Evolutionary conservation across 2,797 vertebrate genomes (phyloP).

Genomic region (Acanthiza pusilla): DNA sequence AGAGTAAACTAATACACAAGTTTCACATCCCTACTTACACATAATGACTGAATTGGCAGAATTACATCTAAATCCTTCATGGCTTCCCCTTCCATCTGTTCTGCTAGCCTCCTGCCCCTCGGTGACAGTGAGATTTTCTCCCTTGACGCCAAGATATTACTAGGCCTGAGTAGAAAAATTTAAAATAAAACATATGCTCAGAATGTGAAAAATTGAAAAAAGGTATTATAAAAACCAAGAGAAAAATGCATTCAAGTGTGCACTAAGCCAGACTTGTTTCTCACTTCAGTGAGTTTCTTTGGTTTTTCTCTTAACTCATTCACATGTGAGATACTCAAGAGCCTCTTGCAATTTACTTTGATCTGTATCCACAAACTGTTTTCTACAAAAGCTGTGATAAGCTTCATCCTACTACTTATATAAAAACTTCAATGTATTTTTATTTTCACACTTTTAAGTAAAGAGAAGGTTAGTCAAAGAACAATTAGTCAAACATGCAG

Average conservation of each 20-base stretch:
- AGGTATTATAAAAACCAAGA: not conserved
- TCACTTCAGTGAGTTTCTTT: not conserved
- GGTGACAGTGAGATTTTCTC: not conserved
- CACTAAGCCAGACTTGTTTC: not conserved
- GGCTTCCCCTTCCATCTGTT: not conserved
- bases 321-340: not conserved
- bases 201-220: not conserved
- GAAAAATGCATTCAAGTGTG: not conserved
- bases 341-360: not conserved
- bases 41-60: not conserved
- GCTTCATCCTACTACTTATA: not conserved
- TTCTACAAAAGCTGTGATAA: not conserved
- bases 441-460: not conserved
- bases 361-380: not conserved
- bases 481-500: rapidly evolving
- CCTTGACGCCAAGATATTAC: not conserved
- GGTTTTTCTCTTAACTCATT: not conserved
- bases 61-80: not conserved
- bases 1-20: not conserved
- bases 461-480: not conserved
- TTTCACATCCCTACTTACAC: not conserved
- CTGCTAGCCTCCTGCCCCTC: not conserved
- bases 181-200: not conserved
- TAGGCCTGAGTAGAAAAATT: not conserved
- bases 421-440: not conserved